Percentiles rank a stretch among this genome's conserved stretches.
Evolutionary conservation across 2,113 vertebrate species (phyloP).

Genomic region (Leptosomus discolor): DNA sequence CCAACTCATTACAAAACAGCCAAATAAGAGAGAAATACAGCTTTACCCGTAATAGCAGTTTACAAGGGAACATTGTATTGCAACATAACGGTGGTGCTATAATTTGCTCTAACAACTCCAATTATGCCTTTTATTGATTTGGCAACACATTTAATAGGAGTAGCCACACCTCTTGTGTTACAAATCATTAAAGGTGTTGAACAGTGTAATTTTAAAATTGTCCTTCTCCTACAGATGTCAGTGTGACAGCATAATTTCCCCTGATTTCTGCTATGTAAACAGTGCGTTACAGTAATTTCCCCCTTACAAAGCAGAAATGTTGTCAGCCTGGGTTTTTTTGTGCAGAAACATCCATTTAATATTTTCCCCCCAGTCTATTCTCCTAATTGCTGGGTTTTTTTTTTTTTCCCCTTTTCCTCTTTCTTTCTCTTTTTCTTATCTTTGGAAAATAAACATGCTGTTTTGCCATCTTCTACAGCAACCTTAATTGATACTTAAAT

Average conservation of each 20-base stretch:
- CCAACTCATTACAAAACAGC: conserved; percentile 90
- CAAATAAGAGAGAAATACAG: conserved; percentile 88
- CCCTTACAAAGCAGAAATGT: conserved; percentile 76
- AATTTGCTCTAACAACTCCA: conserved; percentile 99
- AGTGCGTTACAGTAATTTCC: conserved; percentile 87
- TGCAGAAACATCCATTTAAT: conserved; percentile 68
- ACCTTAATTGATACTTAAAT: conserved; percentile 76
- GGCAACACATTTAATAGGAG: conserved; percentile 98
- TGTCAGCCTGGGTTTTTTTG: conserved; percentile 60
- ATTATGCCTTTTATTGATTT: conserved; percentile 99
- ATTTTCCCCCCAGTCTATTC: conserved; percentile 65
- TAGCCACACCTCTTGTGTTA: conserved; percentile 97
- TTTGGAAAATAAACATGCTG: conserved; percentile 32
- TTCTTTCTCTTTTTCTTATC: not conserved
- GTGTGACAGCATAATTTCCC: conserved; percentile 96
- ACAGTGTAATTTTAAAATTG: conserved; percentile 97
- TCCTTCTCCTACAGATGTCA: conserved; percentile 91
- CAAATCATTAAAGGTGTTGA: conserved; percentile 98
- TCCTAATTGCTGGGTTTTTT: conserved; percentile 77
- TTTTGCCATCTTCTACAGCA: conserved; percentile 58
- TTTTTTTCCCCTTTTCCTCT: not conserved
- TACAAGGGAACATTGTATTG: conserved; percentile 94
- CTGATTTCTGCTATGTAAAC: conserved; percentile 93
- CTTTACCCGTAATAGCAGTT: conserved; percentile 93
- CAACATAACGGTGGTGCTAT: conserved; percentile 97